Percentiles rank a stretch among this genome's conserved stretches.
Evolutionary conservation across 2,113 vertebrate genomes (phyloP).

Genomic region (Emydocephalus ijimae): DNA sequence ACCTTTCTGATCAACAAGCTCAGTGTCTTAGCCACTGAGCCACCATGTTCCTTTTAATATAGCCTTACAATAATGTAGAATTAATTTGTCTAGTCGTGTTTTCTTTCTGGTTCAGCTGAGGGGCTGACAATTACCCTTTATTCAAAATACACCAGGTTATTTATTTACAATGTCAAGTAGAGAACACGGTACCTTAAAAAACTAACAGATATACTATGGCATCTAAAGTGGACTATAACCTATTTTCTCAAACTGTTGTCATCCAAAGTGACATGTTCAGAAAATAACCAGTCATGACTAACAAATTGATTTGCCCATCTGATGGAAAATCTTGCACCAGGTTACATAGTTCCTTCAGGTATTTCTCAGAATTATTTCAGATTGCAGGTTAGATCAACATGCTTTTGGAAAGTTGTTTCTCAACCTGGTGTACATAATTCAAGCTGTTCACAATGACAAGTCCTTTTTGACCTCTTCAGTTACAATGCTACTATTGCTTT

Average conservation of each 20-base stretch:
- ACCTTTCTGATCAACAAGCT: no score
- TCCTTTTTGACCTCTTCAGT: not conserved
- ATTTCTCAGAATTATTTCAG: not conserved
- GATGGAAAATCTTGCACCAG: not conserved
- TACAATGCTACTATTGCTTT: not conserved
- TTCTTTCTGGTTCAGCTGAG: not conserved
- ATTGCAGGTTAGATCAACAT: not conserved
- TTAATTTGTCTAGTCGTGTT: not conserved
- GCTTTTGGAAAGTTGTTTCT: not conserved
- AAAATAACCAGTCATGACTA: not conserved
- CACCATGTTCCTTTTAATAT: not conserved
- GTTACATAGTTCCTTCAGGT: not conserved
- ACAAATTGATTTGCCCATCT: not conserved
- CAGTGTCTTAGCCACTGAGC: no score
- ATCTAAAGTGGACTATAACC: not conserved
- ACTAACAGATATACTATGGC: not conserved
- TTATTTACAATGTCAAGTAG: not conserved
- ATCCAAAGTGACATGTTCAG: not conserved
- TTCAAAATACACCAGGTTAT: not conserved
- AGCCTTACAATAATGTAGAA: not conserved
- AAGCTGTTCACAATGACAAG: not conserved
- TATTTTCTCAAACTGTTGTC: not conserved
- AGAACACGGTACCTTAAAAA: not conserved
- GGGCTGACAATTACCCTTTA: not conserved
- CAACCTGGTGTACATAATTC: not conserved